A percentile compares a stretch with the other conserved stretches of the same genome.
These are phyloP conservation scores for Xestia ashworthii DNA, from an alignment of 2,888 invertebrate genomes.

Conservation along the genomic window DNA sequence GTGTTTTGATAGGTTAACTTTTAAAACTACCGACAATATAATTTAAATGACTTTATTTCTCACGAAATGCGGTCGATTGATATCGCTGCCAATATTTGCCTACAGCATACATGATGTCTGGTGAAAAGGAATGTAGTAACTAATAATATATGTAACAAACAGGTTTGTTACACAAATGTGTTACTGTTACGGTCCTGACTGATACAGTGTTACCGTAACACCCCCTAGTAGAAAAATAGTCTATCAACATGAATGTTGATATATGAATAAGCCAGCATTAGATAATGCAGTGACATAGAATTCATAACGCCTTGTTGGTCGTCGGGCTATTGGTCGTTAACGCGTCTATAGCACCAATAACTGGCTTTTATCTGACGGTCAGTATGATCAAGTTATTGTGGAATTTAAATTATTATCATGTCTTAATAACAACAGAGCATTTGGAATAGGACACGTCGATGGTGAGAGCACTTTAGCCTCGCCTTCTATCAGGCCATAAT, in stretches of 20 bases:
- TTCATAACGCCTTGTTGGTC: slow-evolving; percentile 30
- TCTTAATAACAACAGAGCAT: not conserved
- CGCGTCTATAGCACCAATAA: not conserved
- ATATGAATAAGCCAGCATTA: slow-evolving; percentile 51
- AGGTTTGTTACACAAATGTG: slow-evolving; percentile 56
- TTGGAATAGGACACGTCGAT: not conserved
- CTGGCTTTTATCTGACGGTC: slow-evolving; percentile 11
- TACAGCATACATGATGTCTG: slow-evolving; percentile 12
- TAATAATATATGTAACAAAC: slow-evolving; percentile 51
- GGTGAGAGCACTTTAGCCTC: not conserved
- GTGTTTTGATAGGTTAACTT: slow-evolving; percentile 7
- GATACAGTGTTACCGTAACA: slow-evolving; percentile 52
- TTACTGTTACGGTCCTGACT: slow-evolving; percentile 40
- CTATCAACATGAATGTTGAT: slow-evolving; percentile 46
- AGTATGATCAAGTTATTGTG: not conserved
- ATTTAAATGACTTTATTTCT: not conserved
- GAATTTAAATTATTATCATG: not conserved
- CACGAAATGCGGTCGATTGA: slow-evolving; percentile 1
- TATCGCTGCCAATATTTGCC: not conserved
- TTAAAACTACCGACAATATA: not conserved
- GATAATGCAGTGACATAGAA: slow-evolving; percentile 51
- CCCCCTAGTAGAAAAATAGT: slow-evolving; percentile 43
- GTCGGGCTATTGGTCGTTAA: not conserved
- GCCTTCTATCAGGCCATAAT: not conserved
- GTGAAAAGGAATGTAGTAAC: slow-evolving; percentile 20